These are phyloP conservation scores for Phyllostomus discolor DNA, from an alignment of 2,113 vertebrate species.

Conservation along the genomic window DNA sequence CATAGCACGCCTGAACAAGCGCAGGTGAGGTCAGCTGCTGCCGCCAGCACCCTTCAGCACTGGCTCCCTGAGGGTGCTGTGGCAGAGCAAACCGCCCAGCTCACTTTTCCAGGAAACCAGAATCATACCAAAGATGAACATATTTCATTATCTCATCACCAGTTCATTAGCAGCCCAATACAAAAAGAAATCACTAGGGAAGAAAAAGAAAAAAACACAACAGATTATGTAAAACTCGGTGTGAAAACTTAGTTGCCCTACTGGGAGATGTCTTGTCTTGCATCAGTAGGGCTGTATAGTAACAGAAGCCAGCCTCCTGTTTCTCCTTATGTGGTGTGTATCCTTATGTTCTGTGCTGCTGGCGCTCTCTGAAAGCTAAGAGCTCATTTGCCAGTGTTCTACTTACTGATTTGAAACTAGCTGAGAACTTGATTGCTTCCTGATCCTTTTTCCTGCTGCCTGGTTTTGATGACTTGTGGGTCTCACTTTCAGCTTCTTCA, in stretches of 20 bases:
- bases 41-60: fast-evolving
- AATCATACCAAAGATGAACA: neutral
- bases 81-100: too few relatives aligned
- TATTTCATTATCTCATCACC: neutral
- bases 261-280: neutral
- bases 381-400: neutral
- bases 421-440: neutral
- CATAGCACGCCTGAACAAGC: slow-evolving; percentile 92
- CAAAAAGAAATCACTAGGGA: neutral
- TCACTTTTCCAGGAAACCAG: neutral
- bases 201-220: neutral
- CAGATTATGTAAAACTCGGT: neutral
- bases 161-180: neutral
- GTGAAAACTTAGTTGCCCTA: neutral
- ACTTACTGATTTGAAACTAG: neutral
- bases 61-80: neutral
- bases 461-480: slow-evolving; percentile 36
- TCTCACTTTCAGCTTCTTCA: slow-evolving; percentile 90
- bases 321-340: neutral
- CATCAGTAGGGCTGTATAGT: neutral
- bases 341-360: neutral
- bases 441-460: neutral
- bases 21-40: slow-evolving; percentile 81
- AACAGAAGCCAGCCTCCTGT: neutral
- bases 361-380: neutral